Evolutionary conservation across 2,888 invertebrate species (phyloP).

Genomic region (Eristalinus sepulchralis): DNA sequence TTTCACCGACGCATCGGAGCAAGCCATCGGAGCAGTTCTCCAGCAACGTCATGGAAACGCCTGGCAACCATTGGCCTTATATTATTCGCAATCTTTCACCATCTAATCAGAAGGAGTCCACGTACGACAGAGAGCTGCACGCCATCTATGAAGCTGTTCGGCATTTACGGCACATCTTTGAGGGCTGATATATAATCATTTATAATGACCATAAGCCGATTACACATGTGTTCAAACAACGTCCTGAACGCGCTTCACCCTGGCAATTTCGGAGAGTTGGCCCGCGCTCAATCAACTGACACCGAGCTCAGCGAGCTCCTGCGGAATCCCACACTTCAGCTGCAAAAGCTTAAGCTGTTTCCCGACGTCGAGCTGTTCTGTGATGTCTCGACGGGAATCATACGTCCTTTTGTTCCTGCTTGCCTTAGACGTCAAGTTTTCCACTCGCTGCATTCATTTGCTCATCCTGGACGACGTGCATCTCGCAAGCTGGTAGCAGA

Average conservation of each 20-base stretch:
- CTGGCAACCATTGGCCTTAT: slow-evolving; percentile 39
- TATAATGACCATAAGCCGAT: slow-evolving; percentile 20
- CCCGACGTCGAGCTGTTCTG: neutral
- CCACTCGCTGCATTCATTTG: neutral
- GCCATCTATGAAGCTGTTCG: slow-evolving; percentile 24
- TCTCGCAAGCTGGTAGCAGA: neutral
- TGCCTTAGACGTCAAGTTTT: neutral
- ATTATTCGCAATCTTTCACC: slow-evolving; percentile 15
- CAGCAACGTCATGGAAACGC: neutral
- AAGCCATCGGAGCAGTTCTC: slow-evolving; percentile 22
- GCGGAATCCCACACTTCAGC: neutral
- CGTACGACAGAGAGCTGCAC: slow-evolving; percentile 9
- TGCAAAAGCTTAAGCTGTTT: neutral
- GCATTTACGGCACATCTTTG: slow-evolving; percentile 8
- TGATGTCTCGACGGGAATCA: neutral
- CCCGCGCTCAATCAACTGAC: too few species aligned
- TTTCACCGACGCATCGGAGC: slow-evolving; percentile 32
- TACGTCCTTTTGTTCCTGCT: neutral
- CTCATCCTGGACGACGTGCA: neutral
- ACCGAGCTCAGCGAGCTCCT: neutral
- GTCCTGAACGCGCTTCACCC: slow-evolving; percentile 6
- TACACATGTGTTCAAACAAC: slow-evolving; percentile 18
- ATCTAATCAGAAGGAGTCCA: too few species aligned
- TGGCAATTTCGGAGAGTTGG: slow-evolving; percentile 10
- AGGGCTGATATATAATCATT: slow-evolving; percentile 7